Base-by-base conservation (phyloP, 2,888 invertebrate species). In the Prostheceraeus crozeri region DNA sequence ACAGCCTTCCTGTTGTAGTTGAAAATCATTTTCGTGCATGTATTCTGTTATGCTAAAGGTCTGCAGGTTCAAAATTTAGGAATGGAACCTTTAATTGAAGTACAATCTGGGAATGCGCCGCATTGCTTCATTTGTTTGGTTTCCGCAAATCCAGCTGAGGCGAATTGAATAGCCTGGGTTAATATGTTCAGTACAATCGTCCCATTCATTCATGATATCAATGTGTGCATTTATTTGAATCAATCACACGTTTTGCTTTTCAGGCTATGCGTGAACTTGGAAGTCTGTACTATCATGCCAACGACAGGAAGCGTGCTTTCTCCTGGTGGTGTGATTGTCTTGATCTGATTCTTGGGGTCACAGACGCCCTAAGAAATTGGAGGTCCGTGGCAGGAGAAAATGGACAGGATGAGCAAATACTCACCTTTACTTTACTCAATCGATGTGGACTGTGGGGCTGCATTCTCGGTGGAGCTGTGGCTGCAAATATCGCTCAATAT, bases 361-460 rank as follows among this genome's bases (percentile, higher is more conserved):
- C 65, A 3, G 70, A 75, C 62, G 66, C 69, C 21, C 62, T 73
- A 27, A 68, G 69, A 46, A 64, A 66, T 8, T 75, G 73, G 72
- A 64, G 71, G 3, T 36, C 63, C 4, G 45, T 67, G 57, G 62
- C 69, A 14, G n/a, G n/a, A n/a, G n/a, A n/a, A n/a, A 64, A 62
- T 11, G 65, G 65, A 16, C 57, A 54, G 3, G 54, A 51, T 3
- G 58, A 59, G 14, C 36, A 28, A 35, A 72, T 73, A 61, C 65
- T 70, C 57, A 68, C 71, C 40, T 54, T 55, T 1, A 64, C 66
- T 27, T 65, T 75, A 40, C 66, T 74, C 35, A 62, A 70, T 35
- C 67, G 68, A 27, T 74, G 72, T 67, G 76, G 76, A 2, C 65
- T 76, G 51, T 76, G 76, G 75, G 75, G 74, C 11, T 75, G 74